Percentiles rank a stretch among this genome's conserved stretches.
phyloP scores from a whole-genome alignment of 1,140 invertebrate species.

The Polyergus mexicanus region DNA sequence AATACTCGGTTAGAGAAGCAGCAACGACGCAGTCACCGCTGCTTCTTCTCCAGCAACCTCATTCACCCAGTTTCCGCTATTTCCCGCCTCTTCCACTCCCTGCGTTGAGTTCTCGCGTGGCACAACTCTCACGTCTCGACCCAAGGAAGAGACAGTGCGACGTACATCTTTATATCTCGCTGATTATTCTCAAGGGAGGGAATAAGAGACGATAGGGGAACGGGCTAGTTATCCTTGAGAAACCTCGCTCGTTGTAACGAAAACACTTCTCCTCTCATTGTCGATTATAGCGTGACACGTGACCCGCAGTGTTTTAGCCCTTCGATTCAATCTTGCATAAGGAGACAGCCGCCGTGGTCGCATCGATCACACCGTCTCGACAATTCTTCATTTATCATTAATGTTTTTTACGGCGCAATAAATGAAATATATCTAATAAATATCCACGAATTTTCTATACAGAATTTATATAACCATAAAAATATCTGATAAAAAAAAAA shows the following conservation, averaged over 20 bases:
- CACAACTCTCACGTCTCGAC: not conserved
- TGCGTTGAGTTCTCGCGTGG: conserved; percentile 17
- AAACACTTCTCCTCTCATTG: not conserved
- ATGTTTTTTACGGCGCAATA: not conserved
- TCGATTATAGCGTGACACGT: not conserved
- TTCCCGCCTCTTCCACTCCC: conserved; percentile 22
- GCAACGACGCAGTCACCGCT: conserved; percentile 41
- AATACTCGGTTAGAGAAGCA: conserved; percentile 69
- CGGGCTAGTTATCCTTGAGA: not conserved
- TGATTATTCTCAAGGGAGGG: conserved; percentile 16
- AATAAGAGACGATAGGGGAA: not conserved
- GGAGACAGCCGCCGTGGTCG: not conserved
- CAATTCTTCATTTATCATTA: not conserved
- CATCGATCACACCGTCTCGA: no score
- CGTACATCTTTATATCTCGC: conserved; percentile 1
- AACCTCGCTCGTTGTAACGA: not conserved
- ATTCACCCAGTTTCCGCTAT: conserved; percentile 81
- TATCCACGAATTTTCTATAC: not conserved
- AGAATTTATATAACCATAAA: not conserved
- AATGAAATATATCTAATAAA: not conserved
- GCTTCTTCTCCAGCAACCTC: conserved; percentile 70
- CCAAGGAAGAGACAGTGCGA: not conserved
- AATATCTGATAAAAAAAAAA: not conserved
- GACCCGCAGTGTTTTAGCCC: not conserved
- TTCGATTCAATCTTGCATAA: not conserved